phyloP scores from a whole-genome alignment of 2,888 invertebrate species.

The Habroteleia sp. region DNA sequence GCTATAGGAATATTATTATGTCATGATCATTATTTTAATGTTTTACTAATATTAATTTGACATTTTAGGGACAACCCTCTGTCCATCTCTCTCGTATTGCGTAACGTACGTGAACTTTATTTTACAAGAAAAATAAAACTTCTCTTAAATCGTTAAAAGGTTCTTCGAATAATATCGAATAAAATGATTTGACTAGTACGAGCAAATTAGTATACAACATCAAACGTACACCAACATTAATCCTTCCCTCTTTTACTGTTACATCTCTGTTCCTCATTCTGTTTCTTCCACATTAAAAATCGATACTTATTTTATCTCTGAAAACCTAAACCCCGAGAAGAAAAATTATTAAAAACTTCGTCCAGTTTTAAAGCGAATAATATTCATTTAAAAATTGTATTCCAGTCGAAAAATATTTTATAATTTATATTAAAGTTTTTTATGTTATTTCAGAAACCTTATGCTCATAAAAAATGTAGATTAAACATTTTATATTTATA shows the following conservation, averaged over 20 bases:
- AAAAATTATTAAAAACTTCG: slow-evolving; percentile 10
- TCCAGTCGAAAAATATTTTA: too few relatives aligned
- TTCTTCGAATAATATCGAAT: slow-evolving; percentile 26
- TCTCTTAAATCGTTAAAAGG: background rate
- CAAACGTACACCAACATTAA: slow-evolving; percentile 18
- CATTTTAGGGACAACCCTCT: too few relatives aligned
- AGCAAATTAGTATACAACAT: slow-evolving; percentile 36
- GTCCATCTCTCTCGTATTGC: too few relatives aligned
- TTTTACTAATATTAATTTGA: too few relatives aligned
- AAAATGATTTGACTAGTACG: slow-evolving; percentile 20
- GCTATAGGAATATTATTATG: too few relatives aligned
- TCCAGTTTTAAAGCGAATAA: background rate
- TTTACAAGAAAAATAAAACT: too few relatives aligned
- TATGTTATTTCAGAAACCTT: too few relatives aligned
- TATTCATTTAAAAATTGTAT: background rate
- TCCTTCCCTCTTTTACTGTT: slow-evolving; percentile 21
- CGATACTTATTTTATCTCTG: slow-evolving; percentile 38
- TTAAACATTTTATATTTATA: too few relatives aligned
- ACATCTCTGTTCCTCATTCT: slow-evolving; percentile 32
- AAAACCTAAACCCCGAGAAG: slow-evolving; percentile 28
- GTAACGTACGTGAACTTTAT: too few relatives aligned
- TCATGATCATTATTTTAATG: too few relatives aligned
- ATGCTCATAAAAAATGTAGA: too few relatives aligned
- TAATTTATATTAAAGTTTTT: too few relatives aligned
- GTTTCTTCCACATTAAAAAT: slow-evolving; percentile 50